A percentile compares a stretch with the other conserved stretches of the same genome.
These are phyloP conservation scores for Cheilosia variabilis DNA, from an alignment of 2,888 invertebrate genomes.

Conservation along the genomic window DNA sequence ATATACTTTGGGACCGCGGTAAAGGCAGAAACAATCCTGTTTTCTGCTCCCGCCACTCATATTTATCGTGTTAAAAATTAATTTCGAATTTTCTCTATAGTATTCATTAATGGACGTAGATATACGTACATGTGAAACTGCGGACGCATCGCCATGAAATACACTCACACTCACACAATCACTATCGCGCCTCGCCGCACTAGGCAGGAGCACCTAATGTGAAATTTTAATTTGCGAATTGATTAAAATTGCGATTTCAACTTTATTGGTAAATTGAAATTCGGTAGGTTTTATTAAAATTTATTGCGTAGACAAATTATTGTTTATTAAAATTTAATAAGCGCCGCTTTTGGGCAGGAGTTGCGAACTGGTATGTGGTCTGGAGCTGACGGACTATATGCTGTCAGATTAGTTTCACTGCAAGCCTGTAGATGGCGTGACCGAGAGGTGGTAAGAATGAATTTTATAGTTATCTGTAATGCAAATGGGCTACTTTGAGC, in stretches of 20 bases:
- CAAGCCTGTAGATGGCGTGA: background rate
- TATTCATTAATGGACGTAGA: slow-evolving; percentile 39
- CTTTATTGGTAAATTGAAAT: slow-evolving; percentile 83
- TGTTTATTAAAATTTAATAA: slow-evolving; percentile 69
- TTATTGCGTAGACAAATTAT: slow-evolving; percentile 69
- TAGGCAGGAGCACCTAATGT: slow-evolving; percentile 47
- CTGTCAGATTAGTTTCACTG: slow-evolving; percentile 15
- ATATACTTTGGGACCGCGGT: slow-evolving; percentile 15
- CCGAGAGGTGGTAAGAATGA: background rate
- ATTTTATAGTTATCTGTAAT: no score
- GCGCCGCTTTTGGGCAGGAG: background rate
- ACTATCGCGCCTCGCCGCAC: slow-evolving; percentile 17
- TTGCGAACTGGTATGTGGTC: background rate
- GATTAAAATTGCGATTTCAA: slow-evolving; percentile 83
- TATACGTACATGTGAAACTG: background rate
- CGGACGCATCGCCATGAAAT: slow-evolving; percentile 23
- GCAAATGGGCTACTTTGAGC: no score
- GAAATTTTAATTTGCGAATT: slow-evolving; percentile 79
- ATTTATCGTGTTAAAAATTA: slow-evolving; percentile 77
- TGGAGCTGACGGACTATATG: background rate
- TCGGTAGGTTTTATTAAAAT: slow-evolving; percentile 73
- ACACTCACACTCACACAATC: slow-evolving; percentile 32
- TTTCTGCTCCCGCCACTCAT: slow-evolving; percentile 48
- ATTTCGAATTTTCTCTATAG: slow-evolving; percentile 75
- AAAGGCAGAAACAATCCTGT: slow-evolving; percentile 11